Evolutionary conservation across 1,140 invertebrate species (phyloP).

Genomic region (Delia radicum): DNA sequence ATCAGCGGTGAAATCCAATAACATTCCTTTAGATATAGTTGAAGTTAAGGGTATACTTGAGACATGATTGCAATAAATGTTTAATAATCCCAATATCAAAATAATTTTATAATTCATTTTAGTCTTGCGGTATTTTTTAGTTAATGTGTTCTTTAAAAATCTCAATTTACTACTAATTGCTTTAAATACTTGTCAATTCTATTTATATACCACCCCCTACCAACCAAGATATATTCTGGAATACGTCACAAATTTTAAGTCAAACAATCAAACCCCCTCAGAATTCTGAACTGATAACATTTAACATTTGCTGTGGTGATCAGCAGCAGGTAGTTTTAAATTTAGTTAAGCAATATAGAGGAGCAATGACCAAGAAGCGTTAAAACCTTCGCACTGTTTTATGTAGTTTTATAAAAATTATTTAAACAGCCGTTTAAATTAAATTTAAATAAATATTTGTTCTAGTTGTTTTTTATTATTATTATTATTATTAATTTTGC

Average conservation of each 20-base stretch:
- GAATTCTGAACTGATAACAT: neutral
- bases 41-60: neutral
- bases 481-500: neutral
- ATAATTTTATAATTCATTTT: neutral
- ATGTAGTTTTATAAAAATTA: neutral
- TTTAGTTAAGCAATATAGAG: neutral
- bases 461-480: neutral
- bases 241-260: neutral
- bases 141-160: neutral
- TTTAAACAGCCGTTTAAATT: conserved; percentile 7
- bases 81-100: neutral
- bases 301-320: neutral
- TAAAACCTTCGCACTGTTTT: neutral
- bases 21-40: neutral
- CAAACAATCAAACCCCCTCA: neutral
- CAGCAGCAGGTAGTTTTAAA: neutral
- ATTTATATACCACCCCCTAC: neutral
- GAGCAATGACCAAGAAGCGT: neutral
- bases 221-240: neutral
- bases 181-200: neutral
- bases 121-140: neutral
- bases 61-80: neutral
- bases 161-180: neutral
- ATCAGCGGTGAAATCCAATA: neutral
- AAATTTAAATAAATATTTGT: conserved; percentile 17